These are phyloP conservation scores for Tinamus major DNA, from an alignment of 2,797 vertebrate species.

Conservation along the genomic window DNA sequence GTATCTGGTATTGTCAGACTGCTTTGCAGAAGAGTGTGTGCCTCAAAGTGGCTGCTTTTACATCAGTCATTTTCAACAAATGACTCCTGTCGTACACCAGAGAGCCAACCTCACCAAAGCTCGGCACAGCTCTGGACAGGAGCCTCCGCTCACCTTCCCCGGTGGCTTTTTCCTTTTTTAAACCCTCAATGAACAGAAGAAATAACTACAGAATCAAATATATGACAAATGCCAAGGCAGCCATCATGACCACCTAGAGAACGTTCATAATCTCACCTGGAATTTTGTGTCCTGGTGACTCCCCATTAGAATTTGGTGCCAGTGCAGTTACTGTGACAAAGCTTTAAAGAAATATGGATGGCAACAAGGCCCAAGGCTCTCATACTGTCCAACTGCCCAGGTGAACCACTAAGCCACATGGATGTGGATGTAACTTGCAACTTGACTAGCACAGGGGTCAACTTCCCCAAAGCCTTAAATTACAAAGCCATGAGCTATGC, in stretches of 20 bases:
- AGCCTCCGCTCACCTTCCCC: too few relatives aligned
- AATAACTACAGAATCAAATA: neutral
- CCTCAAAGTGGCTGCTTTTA: too few relatives aligned
- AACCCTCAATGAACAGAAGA: neutral
- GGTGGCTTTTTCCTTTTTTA: neutral
- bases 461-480: too few relatives aligned
- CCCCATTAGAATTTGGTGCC: neutral
- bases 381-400: neutral
- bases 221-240: neutral
- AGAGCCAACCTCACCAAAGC: too few relatives aligned
- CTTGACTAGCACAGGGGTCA: too few relatives aligned
- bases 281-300: neutral
- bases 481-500: too few relatives aligned
- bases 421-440: too few relatives aligned
- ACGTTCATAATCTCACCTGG: neutral
- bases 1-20: too few relatives aligned
- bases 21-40: too few relatives aligned
- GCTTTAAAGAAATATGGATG: neutral
- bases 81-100: too few relatives aligned
- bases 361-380: neutral
- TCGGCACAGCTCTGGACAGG: too few relatives aligned
- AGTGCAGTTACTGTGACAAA: fast-evolving
- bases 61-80: too few relatives aligned
- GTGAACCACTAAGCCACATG: neutral
- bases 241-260: neutral